These are phyloP conservation scores for Tenthredo scrophulariae DNA, from an alignment of 2,888 invertebrate genomes.

Conservation along the genomic window DNA sequence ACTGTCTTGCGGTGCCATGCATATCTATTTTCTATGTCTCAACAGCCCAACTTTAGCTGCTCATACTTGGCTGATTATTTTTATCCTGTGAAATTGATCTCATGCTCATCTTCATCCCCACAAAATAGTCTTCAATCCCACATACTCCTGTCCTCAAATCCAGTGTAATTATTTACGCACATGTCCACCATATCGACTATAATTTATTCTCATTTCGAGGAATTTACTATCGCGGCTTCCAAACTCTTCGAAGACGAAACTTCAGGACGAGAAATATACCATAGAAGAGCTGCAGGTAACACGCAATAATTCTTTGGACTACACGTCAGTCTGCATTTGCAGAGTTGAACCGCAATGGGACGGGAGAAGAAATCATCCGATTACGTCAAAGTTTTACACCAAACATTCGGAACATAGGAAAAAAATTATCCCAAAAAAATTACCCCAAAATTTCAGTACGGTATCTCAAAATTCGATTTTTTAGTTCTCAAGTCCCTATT, in stretches of 20 bases:
- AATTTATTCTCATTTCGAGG: not conserved
- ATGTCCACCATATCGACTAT: not conserved
- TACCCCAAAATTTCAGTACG: not conserved
- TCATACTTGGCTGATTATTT: not conserved
- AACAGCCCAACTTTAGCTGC: not conserved
- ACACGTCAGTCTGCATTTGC: not conserved
- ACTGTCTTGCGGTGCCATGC: not conserved
- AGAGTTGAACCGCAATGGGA: not conserved
- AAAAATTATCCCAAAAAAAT: not conserved
- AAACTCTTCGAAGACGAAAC: not conserved
- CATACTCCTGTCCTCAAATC: not conserved
- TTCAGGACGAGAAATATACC: not conserved
- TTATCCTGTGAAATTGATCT: not conserved
- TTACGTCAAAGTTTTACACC: not conserved
- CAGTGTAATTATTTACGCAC: conserved; percentile 4
- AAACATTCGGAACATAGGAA: not conserved
- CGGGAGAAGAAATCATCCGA: not conserved
- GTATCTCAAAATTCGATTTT: not conserved
- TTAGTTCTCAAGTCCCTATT: not conserved
- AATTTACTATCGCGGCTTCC: not conserved
- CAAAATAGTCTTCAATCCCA: not conserved
- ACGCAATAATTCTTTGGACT: not conserved
- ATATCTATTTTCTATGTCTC: not conserved
- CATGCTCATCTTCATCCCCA: not conserved
- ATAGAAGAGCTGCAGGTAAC: not conserved